Percentiles rank a stretch among this genome's conserved stretches.
Evolutionary conservation across 2,113 vertebrate genomes (phyloP).

Genomic region (Euleptes europaea): DNA sequence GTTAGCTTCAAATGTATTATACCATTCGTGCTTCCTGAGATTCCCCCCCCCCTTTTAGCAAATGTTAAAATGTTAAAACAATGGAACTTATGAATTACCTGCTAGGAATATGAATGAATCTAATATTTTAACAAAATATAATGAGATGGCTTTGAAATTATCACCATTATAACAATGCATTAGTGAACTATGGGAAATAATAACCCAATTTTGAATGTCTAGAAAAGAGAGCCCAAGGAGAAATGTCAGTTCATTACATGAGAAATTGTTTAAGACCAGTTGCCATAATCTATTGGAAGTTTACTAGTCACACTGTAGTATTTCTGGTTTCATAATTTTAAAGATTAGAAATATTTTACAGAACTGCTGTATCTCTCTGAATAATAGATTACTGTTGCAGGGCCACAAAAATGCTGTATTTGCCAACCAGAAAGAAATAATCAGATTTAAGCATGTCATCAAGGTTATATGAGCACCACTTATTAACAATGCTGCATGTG

Average conservation of each 20-base stretch:
- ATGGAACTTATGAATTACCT: not conserved
- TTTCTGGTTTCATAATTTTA: not conserved
- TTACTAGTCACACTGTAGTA: not conserved
- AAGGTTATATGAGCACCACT: no score
- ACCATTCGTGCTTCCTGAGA: no score
- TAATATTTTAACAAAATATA: slow-evolving; percentile 52
- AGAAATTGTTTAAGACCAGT: not conserved
- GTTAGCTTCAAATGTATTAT: not conserved
- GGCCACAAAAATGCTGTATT: not conserved
- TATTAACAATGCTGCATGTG: no score
- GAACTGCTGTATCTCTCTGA: not conserved
- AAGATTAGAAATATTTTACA: not conserved
- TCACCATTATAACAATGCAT: slow-evolving; percentile 40
- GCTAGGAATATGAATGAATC: slow-evolving; percentile 19
- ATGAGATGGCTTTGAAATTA: slow-evolving; percentile 41
- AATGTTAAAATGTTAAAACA: slow-evolving; percentile 1
- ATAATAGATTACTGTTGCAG: not conserved
- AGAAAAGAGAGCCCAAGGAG: slow-evolving; percentile 19
- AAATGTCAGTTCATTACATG: slow-evolving; percentile 32
- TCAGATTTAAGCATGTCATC: not conserved
- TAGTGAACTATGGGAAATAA: slow-evolving; percentile 30
- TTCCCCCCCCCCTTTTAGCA: not conserved
- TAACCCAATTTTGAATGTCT: not conserved
- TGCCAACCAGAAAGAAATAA: not conserved
- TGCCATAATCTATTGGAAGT: not conserved